A percentile compares a stretch with the other conserved stretches of the same genome.
Conservation (phyloP, 1,140 invertebrate species). For the Ooceraea biroi region DNA sequence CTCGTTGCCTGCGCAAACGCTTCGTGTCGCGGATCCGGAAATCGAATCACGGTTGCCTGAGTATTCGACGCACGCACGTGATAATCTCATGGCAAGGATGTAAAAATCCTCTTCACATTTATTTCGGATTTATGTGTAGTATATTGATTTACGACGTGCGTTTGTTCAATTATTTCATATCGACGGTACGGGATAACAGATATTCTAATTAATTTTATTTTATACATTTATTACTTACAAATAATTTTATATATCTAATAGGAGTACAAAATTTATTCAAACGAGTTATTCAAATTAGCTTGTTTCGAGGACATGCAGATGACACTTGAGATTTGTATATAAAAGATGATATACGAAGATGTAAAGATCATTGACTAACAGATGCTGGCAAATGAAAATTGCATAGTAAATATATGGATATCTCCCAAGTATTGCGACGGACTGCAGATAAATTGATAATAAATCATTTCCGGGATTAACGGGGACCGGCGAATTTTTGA, state of each 20-base stretch:
- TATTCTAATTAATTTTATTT: background rate
- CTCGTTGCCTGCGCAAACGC: background rate
- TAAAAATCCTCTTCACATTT: background rate
- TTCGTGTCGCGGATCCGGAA: background rate
- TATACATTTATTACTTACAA: background rate
- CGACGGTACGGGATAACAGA: background rate
- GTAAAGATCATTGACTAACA: background rate
- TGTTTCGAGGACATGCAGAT: background rate
- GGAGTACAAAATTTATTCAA: background rate
- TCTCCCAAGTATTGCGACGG: background rate
- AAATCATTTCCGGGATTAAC: constrained; percentile 10
- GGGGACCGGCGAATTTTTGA: background rate
- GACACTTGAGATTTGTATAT: background rate
- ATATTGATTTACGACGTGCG: too few relatives aligned
- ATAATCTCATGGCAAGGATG: background rate
- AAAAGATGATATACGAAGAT: background rate
- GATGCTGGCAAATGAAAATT: background rate
- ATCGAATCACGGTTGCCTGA: background rate
- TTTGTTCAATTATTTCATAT: background rate
- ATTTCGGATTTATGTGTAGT: background rate
- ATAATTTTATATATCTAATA: background rate
- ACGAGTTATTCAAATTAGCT: too few relatives aligned
- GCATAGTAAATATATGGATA: background rate
- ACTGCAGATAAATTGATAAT: background rate
- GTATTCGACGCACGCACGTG: background rate